Conservation (phyloP, 2,797 vertebrate genomes). For the Columba guinea region DNA sequence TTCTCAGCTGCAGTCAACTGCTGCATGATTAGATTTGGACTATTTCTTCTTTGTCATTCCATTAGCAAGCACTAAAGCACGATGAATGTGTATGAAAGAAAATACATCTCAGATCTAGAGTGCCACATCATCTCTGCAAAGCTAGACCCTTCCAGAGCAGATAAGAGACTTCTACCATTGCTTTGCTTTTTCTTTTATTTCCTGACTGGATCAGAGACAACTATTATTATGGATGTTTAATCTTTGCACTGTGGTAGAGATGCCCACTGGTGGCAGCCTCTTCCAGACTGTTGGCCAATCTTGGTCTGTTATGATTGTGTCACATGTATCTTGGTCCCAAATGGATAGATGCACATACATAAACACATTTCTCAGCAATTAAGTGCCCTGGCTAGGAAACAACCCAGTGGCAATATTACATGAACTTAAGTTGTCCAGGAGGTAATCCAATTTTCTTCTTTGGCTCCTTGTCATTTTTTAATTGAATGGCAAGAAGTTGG, state of each 20-base stretch:
- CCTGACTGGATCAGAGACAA: background rate
- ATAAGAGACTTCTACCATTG: background rate
- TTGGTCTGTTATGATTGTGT: background rate
- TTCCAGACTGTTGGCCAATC: background rate
- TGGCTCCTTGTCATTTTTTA: slow-evolving; percentile 35
- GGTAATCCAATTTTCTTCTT: slow-evolving; percentile 21
- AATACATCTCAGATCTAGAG: slow-evolving; percentile 18
- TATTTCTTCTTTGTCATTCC: slow-evolving; percentile 22
- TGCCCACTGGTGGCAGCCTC: background rate
- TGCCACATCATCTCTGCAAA: background rate
- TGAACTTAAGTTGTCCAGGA: slow-evolving; percentile 17
- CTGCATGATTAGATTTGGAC: slow-evolving; percentile 43
- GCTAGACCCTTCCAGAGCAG: background rate
- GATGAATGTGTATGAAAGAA: background rate
- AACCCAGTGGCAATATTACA: slow-evolving; percentile 22
- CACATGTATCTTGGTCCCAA: background rate
- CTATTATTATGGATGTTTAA: background rate
- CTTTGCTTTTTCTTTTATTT: background rate
- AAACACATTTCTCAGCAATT: slow-evolving; percentile 35
- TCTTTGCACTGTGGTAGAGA: background rate
- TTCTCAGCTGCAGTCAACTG: background rate
- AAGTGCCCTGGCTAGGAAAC: slow-evolving; percentile 17
- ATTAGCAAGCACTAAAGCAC: slow-evolving; percentile 50
- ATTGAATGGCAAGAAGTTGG: slow-evolving; percentile 11
- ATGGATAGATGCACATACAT: background rate